Base-by-base conservation (phyloP, 2,797 vertebrate species). In the Mus minutoides region DNA sequence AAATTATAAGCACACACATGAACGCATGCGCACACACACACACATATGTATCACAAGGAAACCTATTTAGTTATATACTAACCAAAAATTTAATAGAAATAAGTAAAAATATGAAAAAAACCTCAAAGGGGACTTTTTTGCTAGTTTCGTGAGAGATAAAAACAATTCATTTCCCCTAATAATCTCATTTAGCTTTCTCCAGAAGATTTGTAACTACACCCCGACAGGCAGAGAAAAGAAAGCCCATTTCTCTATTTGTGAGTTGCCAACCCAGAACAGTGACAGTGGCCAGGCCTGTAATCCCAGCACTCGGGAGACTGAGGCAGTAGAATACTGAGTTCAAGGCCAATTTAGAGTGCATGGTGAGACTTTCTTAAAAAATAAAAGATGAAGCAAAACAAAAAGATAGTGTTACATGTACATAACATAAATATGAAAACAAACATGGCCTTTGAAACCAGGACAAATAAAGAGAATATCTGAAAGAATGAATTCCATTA, bases 171-270 rank as follows among this genome's bases (percentile, higher is more conserved):
- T 64, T 58, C 85, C 37, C 76, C 31, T 14, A 10, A 78, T 29
- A n/a, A 67, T 24, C 37, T 37, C 31, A 82, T 31, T 31, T 43
- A 80, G 58, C 84, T 94, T 94, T 94, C 62, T 93, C 64, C 85
- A 80, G 43, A 83, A 16, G 6, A 80, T 84, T 96, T 95, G 40
- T 93, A 87, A 62, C 37, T 64, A 75, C 54, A 17, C 5, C 0
- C 21, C 19, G 26, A 49, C 0, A 76, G 76, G 14, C 71, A 64
- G 40, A 94, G 71, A 13, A 54, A 96, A 85, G 54, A 91, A 52
- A 80, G n/a, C 12, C 49, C 79, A 26, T 54, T 24, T 67, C 37
- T 34, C 13, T 49, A 60, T 37, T 43, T 85, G 7, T 69, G 21
- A 69, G 46, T 52, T 86, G 21, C 21, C 31, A n/a, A 4, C 84